Evolutionary conservation across 2,888 invertebrate genomes (phyloP).

Genomic region (Melanargia galathea): DNA sequence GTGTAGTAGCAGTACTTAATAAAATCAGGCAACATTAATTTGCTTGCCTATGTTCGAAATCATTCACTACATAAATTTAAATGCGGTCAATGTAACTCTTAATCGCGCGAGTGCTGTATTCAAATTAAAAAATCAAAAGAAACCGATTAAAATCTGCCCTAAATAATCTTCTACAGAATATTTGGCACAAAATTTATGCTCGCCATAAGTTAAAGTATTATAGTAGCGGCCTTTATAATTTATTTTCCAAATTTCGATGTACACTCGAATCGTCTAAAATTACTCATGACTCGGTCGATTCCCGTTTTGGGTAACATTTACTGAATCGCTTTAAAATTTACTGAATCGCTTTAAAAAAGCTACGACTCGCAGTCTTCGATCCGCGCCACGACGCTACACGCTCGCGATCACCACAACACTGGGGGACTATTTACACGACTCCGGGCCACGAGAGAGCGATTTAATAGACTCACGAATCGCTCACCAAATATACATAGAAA

Average conservation of each 20-base stretch:
- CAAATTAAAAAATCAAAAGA: constrained; percentile 2
- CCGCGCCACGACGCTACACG: constrained; percentile 28
- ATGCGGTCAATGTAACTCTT: constrained; percentile 28
- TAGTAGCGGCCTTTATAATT: constrained; percentile 34
- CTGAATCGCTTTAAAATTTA: neutral
- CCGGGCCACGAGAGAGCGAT: constrained; percentile 48
- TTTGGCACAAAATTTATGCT: constrained; percentile 72
- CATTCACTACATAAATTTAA: constrained; percentile 8
- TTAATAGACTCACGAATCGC: constrained; percentile 52
- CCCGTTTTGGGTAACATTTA: constrained; percentile 40
- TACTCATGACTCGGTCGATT: constrained; percentile 66
- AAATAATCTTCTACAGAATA: constrained; percentile 70
- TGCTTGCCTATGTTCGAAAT: too few relatives aligned
- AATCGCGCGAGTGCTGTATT: constrained; percentile 2
- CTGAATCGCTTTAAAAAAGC: neutral
- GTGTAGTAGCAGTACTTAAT: too few relatives aligned
- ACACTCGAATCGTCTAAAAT: constrained; percentile 40
- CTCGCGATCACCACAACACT: constrained; percentile 69
- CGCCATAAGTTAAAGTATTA: constrained; percentile 7
- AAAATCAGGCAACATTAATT: neutral
- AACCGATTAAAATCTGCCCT: constrained; percentile 44
- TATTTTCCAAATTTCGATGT: constrained; percentile 22
- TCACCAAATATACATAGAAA: constrained; percentile 75
- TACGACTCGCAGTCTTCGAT: constrained; percentile 5
- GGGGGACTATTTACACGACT: constrained; percentile 68